Conservation (phyloP, 2,888 invertebrate species). For the Odontothrips loti region DNA sequence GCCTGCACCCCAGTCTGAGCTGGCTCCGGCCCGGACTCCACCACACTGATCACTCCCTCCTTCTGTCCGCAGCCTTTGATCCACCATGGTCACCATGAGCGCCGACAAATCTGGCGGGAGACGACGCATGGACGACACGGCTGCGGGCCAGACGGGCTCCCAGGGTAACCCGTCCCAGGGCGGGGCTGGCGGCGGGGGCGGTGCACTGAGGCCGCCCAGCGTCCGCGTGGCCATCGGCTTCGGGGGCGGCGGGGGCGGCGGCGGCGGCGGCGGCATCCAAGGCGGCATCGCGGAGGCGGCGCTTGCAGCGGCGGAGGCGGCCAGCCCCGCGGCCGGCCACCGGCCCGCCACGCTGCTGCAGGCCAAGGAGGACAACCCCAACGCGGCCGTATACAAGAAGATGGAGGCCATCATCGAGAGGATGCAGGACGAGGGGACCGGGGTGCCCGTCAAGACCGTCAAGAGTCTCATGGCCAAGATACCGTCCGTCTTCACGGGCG, state of each 20-base stretch:
- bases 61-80: background rate
- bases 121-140: slow-evolving; percentile 51
- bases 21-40: too few species aligned
- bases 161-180: slow-evolving; percentile 34
- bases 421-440: slow-evolving; percentile 91
- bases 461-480: slow-evolving; percentile 99
- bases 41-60: too few species aligned
- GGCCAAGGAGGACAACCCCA: slow-evolving; percentile 73
- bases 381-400: slow-evolving; percentile 87
- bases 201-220: slow-evolving; percentile 32
- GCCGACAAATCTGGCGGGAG: slow-evolving; percentile 59
- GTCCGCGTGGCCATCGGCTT: slow-evolving; percentile 41
- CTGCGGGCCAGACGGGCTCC: slow-evolving; percentile 39
- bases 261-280: background rate
- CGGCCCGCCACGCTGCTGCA: slow-evolving; percentile 40
- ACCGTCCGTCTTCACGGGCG: slow-evolving; percentile 89
- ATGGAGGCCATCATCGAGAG: slow-evolving; percentile 92
- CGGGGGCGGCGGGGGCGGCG: slow-evolving; percentile 42
- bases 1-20: too few species aligned
- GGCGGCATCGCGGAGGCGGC: slow-evolving; percentile 41
- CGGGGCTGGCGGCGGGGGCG: slow-evolving; percentile 34
- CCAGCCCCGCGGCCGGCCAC: slow-evolving; percentile 41
- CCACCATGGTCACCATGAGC: slow-evolving; percentile 63
- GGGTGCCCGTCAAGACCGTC: slow-evolving; percentile 94
- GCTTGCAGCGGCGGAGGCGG: slow-evolving; percentile 40